phyloP scores from a whole-genome alignment of 2,113 vertebrate species.

The Alethe castanea region DNA sequence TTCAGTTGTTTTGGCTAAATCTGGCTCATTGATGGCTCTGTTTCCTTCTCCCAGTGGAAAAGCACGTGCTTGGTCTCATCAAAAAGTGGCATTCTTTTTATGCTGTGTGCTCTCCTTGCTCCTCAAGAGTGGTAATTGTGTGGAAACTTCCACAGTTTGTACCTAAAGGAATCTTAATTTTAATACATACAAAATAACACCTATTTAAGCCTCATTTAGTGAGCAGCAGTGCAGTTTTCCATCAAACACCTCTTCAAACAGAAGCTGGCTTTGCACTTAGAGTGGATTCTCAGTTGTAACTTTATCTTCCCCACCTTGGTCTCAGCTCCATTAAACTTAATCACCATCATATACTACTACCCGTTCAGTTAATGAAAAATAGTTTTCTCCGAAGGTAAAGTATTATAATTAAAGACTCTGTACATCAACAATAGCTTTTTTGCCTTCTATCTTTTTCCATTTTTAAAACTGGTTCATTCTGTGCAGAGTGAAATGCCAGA shows the following conservation, averaged over 20 bases:
- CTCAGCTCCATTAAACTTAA: constrained; percentile 64
- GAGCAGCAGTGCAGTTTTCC: constrained; percentile 33
- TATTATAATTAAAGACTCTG: constrained; percentile 36
- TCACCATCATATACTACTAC: constrained; percentile 56
- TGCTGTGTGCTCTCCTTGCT: not conserved
- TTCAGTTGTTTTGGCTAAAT: not conserved
- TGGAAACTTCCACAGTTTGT: not conserved
- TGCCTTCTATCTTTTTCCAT: not conserved
- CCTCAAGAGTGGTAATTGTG: not conserved
- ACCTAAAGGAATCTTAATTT: constrained; percentile 52
- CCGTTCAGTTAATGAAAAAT: constrained; percentile 60
- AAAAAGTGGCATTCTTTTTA: not conserved
- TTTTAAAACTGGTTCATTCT: constrained; percentile 16
- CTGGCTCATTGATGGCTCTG: not conserved
- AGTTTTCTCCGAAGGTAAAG: constrained; percentile 50
- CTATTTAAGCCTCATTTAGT: constrained; percentile 57
- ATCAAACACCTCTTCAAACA: constrained; percentile 24
- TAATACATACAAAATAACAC: constrained; percentile 38
- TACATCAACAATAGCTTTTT: constrained; percentile 32
- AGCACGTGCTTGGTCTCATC: not conserved
- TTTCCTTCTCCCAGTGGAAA: not conserved
- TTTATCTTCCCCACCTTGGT: constrained; percentile 52
- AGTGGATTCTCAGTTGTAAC: constrained; percentile 48
- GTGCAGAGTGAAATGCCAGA: not conserved
- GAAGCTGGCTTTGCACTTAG: constrained; percentile 40